Conservation (phyloP, 2,797 vertebrate genomes). For the Sylvilagus floridanus region DNA sequence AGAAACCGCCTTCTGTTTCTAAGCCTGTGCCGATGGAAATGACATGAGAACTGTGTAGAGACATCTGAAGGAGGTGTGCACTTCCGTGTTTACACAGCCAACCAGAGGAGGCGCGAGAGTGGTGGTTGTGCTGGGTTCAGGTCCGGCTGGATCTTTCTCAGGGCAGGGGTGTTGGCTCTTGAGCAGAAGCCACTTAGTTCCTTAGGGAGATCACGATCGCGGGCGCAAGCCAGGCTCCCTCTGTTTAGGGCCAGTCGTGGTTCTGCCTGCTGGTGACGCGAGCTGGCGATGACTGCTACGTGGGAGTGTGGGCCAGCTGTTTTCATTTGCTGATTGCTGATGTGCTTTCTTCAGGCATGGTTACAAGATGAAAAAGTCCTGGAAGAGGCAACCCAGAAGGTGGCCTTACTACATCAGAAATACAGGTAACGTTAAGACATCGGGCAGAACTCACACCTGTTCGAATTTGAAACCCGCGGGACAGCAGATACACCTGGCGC, state of each 20-base stretch:
- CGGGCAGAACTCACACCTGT: background rate
- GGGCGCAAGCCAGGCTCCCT: background rate
- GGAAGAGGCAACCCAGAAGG: constrained; percentile 98
- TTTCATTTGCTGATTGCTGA: background rate
- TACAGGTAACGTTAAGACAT: constrained; percentile 90
- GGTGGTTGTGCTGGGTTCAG: background rate
- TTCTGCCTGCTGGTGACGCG: background rate
- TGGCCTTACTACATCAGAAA: constrained; percentile 96
- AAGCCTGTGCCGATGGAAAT: background rate
- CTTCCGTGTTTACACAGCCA: background rate
- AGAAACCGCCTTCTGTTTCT: background rate
- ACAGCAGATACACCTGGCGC: background rate
- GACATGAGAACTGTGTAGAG: background rate
- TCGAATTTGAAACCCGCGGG: background rate
- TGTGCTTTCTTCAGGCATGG: constrained; percentile 92
- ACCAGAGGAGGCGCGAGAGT: background rate
- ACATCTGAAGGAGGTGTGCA: background rate
- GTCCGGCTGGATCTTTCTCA: background rate
- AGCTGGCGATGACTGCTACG: background rate
- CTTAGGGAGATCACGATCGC: background rate
- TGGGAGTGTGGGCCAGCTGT: constrained; percentile 3
- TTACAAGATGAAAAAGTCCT: constrained; percentile 97
- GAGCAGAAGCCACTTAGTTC: constrained; percentile 5
- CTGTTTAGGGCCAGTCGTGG: too few relatives aligned
- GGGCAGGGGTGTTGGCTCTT: background rate